phyloP scores from a whole-genome alignment of 2,113 vertebrate species.

The Poeciliopsis retropinna region DNA sequence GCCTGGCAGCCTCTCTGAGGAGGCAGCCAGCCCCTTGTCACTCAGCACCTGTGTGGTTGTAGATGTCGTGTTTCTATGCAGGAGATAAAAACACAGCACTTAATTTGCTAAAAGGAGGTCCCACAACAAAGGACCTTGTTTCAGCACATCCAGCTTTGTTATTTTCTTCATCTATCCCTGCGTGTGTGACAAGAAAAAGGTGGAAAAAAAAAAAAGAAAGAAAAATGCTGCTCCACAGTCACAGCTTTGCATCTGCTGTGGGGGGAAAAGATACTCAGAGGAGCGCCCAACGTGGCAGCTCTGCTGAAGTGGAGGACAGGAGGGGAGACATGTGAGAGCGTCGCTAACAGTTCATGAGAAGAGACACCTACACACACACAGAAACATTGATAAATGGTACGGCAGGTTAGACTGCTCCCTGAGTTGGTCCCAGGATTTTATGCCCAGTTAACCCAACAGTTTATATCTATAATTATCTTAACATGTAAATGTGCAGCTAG shows the following conservation, averaged over 20 bases:
- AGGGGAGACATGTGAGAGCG: background rate
- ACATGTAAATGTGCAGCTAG: background rate
- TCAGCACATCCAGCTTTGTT: background rate
- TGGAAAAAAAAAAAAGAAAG: background rate
- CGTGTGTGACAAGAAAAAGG: background rate
- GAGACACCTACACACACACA: background rate
- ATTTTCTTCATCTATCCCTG: background rate
- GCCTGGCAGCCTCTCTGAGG: background rate
- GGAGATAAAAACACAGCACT: background rate
- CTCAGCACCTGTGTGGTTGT: background rate
- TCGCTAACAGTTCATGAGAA: background rate
- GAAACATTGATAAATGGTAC: background rate
- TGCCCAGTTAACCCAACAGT: background rate
- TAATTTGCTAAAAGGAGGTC: background rate
- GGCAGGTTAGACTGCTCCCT: background rate
- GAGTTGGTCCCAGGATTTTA: background rate
- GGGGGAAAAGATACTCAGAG: background rate
- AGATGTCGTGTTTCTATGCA: background rate
- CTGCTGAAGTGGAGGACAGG: background rate
- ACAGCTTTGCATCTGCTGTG: constrained; percentile 2
- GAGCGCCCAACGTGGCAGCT: constrained; percentile 3
- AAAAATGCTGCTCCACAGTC: background rate
- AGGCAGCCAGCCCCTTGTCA: background rate
- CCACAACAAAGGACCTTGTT: background rate
- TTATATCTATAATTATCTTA: background rate